Evolutionary conservation across 2,797 vertebrate species (phyloP).

Genomic region (Acropternis orthonyx): DNA sequence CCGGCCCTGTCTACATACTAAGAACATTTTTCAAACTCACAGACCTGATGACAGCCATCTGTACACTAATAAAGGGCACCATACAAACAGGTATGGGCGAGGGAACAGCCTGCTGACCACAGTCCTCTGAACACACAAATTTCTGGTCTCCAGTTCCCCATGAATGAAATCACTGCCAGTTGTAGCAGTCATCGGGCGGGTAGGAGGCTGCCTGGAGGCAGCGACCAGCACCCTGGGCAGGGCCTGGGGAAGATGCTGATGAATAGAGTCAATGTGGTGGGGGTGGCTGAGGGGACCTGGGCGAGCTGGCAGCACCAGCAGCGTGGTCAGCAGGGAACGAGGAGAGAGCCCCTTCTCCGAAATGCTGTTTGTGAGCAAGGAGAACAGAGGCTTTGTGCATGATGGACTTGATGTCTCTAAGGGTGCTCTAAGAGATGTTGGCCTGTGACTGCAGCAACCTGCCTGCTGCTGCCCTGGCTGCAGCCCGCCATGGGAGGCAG

Average conservation of each 20-base stretch:
- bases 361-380: background rate
- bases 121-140: background rate
- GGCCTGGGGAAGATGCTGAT: background rate
- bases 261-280: background rate
- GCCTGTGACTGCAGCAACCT: background rate
- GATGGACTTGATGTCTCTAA: rapidly evolving
- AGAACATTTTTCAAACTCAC: conserved; percentile 1
- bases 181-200: background rate
- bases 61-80: background rate
- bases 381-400: background rate
- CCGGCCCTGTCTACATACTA: background rate
- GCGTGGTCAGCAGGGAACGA: background rate
- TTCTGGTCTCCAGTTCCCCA: background rate
- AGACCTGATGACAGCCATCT: background rate
- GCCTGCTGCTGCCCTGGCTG: background rate
- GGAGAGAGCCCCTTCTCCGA: background rate
- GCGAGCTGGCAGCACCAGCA: background rate
- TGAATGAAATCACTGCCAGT: background rate
- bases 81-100: background rate
- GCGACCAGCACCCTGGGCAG: rapidly evolving
- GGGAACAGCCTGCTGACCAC: background rate
- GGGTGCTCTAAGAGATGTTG: background rate
- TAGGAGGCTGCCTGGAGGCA: background rate
- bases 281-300: background rate
- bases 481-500: background rate